Base-by-base conservation (phyloP, 2,113 vertebrate genomes). In the Nasalis larvatus region DNA sequence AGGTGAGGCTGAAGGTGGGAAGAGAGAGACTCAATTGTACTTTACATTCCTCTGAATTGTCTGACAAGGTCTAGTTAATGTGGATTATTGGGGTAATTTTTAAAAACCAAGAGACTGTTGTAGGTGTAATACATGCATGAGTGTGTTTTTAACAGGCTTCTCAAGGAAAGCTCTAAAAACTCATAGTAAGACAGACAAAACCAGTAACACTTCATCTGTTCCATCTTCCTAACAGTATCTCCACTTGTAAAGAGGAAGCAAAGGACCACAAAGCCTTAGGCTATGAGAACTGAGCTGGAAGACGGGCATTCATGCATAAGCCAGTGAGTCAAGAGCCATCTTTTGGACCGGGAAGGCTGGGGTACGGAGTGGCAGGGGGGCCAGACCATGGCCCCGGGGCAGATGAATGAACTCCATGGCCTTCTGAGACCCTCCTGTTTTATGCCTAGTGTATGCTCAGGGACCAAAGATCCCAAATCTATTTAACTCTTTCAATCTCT, bases 111-210 rank as follows among this genome's bases (percentile, higher is more conserved):
- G 30, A 58, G 32, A 20, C 35, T 23, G 58, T 30, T 17, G 66
- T 71, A 92, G 30, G 49, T 27, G 8, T 17, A 76, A 45, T 35
- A 35, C 6, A 21, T 1, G 17, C 27, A 47, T 27, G 2, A 45
- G 27, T n/a, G 21, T 73, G 78, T 49, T 82, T 86, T 87, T 78
- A 85, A 54, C 1, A 71, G 42, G 27, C 20, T 90, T 66, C 69
- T 93, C 40, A 32, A 30, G 47, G 45, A 87, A 49, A 60, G 49
- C n/a, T 88, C 87, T 84, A 84, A 47, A 86, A 68, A 40, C 54
- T 12, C 8, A 8, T 45, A 3, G 14, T 45, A 2, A 96, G 69
- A 27, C 16, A 60, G 60, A 84, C 13, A 74, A 80, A 37, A 66
- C 9, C 40, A 25, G 14, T 20, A 21, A 45, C 47, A 74, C 37